Conservation (phyloP, 1,140 invertebrate genomes). For the Brachionus paranguensis region DNA sequence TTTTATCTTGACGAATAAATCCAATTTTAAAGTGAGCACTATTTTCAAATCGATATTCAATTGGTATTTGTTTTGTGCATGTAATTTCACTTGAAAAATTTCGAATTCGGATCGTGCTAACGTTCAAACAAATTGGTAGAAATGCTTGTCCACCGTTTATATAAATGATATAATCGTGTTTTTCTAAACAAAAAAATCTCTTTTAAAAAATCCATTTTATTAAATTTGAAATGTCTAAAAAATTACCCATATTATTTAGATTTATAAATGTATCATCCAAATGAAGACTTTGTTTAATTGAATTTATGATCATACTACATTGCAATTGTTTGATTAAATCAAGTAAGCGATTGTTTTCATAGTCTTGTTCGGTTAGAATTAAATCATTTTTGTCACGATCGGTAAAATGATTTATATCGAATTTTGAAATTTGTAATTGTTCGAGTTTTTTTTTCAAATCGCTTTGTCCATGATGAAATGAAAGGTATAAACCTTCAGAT, state of each 20-base stretch:
- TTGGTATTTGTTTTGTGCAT: background rate
- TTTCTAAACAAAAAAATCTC: background rate
- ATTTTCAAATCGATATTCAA: background rate
- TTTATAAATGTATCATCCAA: background rate
- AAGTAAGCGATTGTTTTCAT: background rate
- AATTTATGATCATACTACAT: background rate
- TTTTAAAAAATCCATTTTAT: background rate
- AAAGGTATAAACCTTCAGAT: background rate
- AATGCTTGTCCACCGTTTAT: constrained; percentile 9
- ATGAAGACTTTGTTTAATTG: background rate
- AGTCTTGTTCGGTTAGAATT: background rate
- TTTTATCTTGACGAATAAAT: background rate
- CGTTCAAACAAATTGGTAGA: background rate
- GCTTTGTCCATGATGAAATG: background rate
- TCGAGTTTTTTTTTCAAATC: background rate
- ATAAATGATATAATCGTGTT: too few species aligned
- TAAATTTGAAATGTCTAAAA: background rate
- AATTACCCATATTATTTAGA: too few species aligned
- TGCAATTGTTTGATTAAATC: background rate
- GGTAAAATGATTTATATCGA: background rate
- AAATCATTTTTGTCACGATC: background rate
- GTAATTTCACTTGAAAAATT: background rate
- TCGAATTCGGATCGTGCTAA: background rate
- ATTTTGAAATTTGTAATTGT: background rate
- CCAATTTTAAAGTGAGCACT: background rate